Evolutionary conservation across 2,888 invertebrate genomes (phyloP).

Genomic region (Mesochorus sp.): DNA sequence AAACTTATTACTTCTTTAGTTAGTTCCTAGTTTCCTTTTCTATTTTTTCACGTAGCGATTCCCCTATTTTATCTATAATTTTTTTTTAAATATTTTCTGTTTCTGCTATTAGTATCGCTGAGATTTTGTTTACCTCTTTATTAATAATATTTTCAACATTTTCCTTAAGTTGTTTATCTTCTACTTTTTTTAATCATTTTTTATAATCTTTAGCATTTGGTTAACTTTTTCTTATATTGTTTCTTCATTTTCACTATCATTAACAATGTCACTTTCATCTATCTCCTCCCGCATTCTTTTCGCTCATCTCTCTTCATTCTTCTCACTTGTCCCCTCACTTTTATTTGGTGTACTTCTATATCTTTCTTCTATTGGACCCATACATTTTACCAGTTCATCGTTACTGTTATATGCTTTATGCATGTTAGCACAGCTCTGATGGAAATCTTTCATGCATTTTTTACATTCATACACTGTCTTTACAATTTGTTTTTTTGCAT

Average conservation of each 20-base stretch:
- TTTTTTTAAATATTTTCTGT: too few relatives aligned
- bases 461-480: neutral
- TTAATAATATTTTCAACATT: neutral
- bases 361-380: too few relatives aligned
- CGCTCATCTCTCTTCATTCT: too few relatives aligned
- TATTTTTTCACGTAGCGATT: neutral
- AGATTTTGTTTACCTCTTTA: neutral
- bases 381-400: neutral
- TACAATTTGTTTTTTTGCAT: neutral
- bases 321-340: too few relatives aligned
- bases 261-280: too few relatives aligned
- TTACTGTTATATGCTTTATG: conserved; percentile 13
- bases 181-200: too few relatives aligned
- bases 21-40: neutral
- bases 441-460: neutral
- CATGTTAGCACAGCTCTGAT: neutral
- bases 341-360: too few relatives aligned
- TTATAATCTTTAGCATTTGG: neutral
- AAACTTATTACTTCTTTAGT: neutral
- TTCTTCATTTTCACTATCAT: too few relatives aligned
- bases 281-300: too few relatives aligned
- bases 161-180: neutral
- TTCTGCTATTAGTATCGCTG: neutral
- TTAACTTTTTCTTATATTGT: neutral
- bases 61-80: neutral